Evolutionary conservation across 1,140 invertebrate genomes (phyloP).

Genomic region (Pseudoatta argentina): DNA sequence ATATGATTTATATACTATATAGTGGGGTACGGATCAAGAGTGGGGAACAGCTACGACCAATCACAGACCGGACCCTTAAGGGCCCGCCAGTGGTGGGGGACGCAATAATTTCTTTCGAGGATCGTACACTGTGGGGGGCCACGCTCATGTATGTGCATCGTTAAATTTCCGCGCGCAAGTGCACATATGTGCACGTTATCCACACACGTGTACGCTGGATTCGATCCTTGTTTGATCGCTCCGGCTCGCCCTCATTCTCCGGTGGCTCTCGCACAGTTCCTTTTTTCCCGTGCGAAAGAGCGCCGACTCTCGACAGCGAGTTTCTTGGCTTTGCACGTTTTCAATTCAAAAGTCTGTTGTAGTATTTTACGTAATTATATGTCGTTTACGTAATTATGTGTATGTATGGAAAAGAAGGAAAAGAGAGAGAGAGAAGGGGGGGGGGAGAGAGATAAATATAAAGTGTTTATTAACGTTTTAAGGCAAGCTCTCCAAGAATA

Average conservation of each 20-base stretch:
- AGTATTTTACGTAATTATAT: too few relatives aligned
- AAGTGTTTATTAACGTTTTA: too few relatives aligned
- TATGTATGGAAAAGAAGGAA: too few relatives aligned
- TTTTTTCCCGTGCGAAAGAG: constrained; percentile 28
- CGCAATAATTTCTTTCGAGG: constrained; percentile 59
- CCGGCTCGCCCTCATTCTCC: constrained; percentile 6
- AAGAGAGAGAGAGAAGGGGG: too few relatives aligned
- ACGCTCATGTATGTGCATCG: constrained; percentile 53
- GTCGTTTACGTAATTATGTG: too few relatives aligned
- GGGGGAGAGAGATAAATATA: too few relatives aligned
- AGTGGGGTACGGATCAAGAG: not conserved
- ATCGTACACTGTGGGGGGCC: constrained; percentile 75
- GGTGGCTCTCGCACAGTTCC: not conserved
- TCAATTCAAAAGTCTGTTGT: not conserved
- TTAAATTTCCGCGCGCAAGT: constrained; percentile 67
- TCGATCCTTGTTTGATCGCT: constrained; percentile 27
- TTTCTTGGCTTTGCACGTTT: not conserved
- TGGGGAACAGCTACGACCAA: constrained; percentile 73
- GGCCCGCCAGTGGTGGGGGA: constrained; percentile 24
- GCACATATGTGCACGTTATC: constrained; percentile 40
- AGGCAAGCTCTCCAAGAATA: too few relatives aligned
- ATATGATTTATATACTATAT: constrained; percentile 66
- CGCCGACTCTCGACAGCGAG: not conserved
- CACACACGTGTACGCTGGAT: constrained; percentile 24
- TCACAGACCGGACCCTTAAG: constrained; percentile 65